Evolutionary conservation across 2,797 vertebrate species (phyloP).

Genomic region (Sebastes vulpes): DNA sequence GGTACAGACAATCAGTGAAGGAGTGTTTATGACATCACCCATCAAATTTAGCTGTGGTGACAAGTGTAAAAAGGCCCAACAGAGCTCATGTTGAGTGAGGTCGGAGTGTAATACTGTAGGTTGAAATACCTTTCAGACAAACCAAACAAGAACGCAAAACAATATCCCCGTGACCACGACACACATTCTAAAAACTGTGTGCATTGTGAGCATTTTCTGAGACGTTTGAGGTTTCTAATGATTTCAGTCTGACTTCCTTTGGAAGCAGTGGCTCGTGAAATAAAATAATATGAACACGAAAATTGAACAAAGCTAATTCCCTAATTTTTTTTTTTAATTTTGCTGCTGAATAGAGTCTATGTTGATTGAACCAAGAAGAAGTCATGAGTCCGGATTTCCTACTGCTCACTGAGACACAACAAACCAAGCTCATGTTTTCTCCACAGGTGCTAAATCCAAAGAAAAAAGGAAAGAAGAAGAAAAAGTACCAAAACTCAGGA

Average conservation of each 20-base stretch:
- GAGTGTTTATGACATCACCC: neutral
- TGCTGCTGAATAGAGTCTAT: neutral
- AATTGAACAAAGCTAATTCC: neutral
- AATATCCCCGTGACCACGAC: neutral
- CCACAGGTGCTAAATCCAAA: conserved; percentile 87
- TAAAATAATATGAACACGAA: neutral
- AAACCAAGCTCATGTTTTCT: conserved; percentile 1
- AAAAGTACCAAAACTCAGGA: conserved; percentile 89
- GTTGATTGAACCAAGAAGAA: neutral
- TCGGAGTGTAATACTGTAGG: neutral
- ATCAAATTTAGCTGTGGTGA: neutral
- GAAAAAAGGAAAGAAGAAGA: conserved; percentile 89
- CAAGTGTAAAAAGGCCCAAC: too few relatives aligned
- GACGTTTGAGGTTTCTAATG: neutral
- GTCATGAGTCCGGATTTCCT: neutral
- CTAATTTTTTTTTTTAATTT: neutral
- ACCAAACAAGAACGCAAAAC: neutral
- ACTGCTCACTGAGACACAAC: neutral
- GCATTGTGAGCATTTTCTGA: neutral
- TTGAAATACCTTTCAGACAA: neutral
- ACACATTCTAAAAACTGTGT: too few relatives aligned
- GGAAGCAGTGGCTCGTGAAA: too few relatives aligned
- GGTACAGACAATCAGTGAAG: neutral
- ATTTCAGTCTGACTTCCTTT: neutral
- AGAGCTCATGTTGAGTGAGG: neutral